Conservation (phyloP, 2,888 invertebrate species). For the Machimus atricapillus region DNA sequence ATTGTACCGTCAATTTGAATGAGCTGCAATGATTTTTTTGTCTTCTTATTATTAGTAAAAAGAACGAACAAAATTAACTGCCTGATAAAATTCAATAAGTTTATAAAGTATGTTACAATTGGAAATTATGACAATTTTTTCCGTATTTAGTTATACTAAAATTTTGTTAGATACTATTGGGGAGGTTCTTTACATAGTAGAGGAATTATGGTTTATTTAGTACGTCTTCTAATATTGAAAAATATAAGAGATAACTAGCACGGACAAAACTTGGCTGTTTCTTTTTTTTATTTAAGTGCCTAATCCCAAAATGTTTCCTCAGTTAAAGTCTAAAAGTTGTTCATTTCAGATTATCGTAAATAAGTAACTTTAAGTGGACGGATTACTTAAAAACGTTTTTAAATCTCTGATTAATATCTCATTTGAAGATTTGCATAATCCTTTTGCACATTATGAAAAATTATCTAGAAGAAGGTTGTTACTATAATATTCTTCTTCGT, state of each 20-base stretch:
- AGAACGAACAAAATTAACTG: background rate
- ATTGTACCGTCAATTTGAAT: background rate
- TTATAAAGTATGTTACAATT: background rate
- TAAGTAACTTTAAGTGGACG: background rate
- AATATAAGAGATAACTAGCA: background rate
- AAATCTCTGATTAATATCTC: background rate
- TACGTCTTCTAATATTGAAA: background rate
- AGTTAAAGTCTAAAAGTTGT: no score
- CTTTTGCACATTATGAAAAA: no score
- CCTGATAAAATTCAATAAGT: background rate
- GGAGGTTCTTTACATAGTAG: background rate
- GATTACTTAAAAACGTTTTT: background rate
- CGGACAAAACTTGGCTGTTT: background rate
- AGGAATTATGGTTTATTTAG: background rate
- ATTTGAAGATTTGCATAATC: background rate
- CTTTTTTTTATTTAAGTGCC: background rate
- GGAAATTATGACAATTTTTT: background rate
- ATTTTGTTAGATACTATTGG: background rate
- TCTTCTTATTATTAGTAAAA: background rate
- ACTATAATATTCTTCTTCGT: no score
- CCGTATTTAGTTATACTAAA: background rate
- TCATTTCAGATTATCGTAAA: no score
- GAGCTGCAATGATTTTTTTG: background rate
- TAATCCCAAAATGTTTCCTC: background rate
- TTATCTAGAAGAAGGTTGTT: no score